A percentile compares a stretch with the other conserved stretches of the same genome.
Evolutionary conservation across 1,140 invertebrate species (phyloP).

Genomic region (Papilio machaon): DNA sequence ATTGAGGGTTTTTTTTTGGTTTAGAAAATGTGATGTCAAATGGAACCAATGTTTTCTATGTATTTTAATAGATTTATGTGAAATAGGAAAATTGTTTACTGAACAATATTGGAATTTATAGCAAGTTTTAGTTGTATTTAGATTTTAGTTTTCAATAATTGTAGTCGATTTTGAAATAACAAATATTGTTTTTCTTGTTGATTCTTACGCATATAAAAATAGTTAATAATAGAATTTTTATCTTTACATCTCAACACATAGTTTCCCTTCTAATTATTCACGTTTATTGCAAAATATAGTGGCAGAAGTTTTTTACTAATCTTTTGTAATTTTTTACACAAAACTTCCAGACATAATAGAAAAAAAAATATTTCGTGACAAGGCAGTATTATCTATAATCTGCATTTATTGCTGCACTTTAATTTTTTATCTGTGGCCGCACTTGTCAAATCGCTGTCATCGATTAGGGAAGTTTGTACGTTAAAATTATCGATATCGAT

Average conservation of each 20-base stretch:
- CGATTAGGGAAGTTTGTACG: background rate
- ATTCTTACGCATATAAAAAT: background rate
- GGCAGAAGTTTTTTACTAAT: background rate
- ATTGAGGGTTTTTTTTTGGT: background rate
- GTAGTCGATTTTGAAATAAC: background rate
- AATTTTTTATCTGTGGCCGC: background rate
- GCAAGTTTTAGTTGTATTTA: background rate
- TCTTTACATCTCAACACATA: background rate
- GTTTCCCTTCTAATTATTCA: background rate
- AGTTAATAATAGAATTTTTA: background rate
- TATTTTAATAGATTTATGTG: background rate
- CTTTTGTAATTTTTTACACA: slow-evolving; percentile 30
- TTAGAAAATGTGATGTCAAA: slow-evolving; percentile 28
- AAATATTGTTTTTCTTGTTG: slow-evolving; percentile 5
- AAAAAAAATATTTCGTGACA: slow-evolving; percentile 33
- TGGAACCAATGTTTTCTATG: slow-evolving; percentile 38
- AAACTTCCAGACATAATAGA: background rate
- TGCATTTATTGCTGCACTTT: slow-evolving; percentile 7
- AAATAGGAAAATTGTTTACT: background rate
- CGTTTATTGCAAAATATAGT: background rate
- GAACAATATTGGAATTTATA: slow-evolving; percentile 1
- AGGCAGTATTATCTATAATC: slow-evolving; percentile 9
- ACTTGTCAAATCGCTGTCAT: background rate
- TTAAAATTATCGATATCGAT: background rate
- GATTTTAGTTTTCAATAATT: background rate